Conservation (phyloP, 2,113 vertebrate species). For the Girardinichthys multiradiatus region DNA sequence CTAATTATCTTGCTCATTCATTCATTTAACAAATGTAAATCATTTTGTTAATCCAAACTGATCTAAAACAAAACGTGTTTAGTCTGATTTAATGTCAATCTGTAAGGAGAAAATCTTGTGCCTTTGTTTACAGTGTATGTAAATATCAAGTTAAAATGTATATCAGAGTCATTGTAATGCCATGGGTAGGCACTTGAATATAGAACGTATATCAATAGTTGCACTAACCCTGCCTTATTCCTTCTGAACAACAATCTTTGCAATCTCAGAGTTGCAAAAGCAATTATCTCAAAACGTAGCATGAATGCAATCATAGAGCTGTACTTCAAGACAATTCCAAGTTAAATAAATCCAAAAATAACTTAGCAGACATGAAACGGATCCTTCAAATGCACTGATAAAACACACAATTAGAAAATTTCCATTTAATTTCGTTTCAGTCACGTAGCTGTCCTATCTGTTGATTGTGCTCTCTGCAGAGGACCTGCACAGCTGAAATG, state of each 20-base stretch:
- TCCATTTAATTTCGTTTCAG: slow-evolving; percentile 20
- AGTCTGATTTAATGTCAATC: neutral
- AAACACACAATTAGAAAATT: slow-evolving; percentile 16
- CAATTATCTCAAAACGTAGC: slow-evolving; percentile 4
- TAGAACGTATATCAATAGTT: neutral
- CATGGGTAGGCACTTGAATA: neutral
- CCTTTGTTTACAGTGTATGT: neutral
- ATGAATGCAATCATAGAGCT: slow-evolving; percentile 12
- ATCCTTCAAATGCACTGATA: slow-evolving; percentile 6
- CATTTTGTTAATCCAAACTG: too few relatives aligned
- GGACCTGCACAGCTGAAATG: slow-evolving; percentile 41
- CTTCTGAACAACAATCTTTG: slow-evolving; percentile 4
- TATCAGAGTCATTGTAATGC: neutral
- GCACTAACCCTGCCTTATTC: neutral
- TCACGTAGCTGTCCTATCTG: slow-evolving; percentile 16
- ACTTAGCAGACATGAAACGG: neutral
- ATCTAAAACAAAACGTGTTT: neutral
- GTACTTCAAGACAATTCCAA: slow-evolving; percentile 5
- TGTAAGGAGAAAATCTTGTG: neutral
- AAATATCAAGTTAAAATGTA: neutral
- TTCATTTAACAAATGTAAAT: too few relatives aligned
- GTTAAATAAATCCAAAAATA: slow-evolving; percentile 14
- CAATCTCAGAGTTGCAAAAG: slow-evolving; percentile 8
- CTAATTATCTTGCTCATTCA: too few relatives aligned
- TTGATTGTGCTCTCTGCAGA: slow-evolving; percentile 19